Base-by-base conservation (phyloP, 2,888 invertebrate species). In the Drosophila nr. medialis region DNA sequence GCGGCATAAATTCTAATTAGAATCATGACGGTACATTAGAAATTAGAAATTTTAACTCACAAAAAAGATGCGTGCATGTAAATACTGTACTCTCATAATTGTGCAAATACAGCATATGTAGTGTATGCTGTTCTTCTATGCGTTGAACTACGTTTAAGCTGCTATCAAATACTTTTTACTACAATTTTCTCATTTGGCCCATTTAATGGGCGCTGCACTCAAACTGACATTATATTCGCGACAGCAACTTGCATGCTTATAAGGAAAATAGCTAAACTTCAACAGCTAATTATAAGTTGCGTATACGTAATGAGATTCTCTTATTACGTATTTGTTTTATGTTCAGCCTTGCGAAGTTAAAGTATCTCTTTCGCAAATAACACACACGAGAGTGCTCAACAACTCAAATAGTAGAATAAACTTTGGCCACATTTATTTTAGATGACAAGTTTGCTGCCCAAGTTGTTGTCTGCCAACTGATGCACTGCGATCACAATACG, bases 401-500 rank as follows among this genome's bases (percentile, higher is more conserved):
- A 77, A 77, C 70, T 53, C 77, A 77, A 77, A 77, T 61, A 77
- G 62, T 24, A 49, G 53, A 40, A 63, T 50, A 53, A 74, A 78
- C 75, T 77, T 75, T 38, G 45, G 64, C 56, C 48, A 74, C 65
- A 64, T 66, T 71, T 71, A 59, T 48, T 71, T 54, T 55, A 34
- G 38, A 65, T 67, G 55, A 40, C 55, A 48, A 32, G 36, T 34
- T 77, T 76, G 51, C 36, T 59, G 34, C 48, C 40, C 59, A 60
- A 73, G 30, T 64, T 67, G n/a, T 27, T 18, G 29, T 40, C 29
- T 42, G 30, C 60, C 62, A 62, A 48, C 60, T 58, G 73, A 70
- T 78, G 77, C 77, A 77, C 65, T 74, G 53, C 62, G 36, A 48
- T 29, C 21, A 42, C 65, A 78, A 72, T 72, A 71, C 64, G 68